These are phyloP conservation scores for Thamnophis elegans DNA, from an alignment of 2,797 vertebrate genomes.

Conservation along the genomic window DNA sequence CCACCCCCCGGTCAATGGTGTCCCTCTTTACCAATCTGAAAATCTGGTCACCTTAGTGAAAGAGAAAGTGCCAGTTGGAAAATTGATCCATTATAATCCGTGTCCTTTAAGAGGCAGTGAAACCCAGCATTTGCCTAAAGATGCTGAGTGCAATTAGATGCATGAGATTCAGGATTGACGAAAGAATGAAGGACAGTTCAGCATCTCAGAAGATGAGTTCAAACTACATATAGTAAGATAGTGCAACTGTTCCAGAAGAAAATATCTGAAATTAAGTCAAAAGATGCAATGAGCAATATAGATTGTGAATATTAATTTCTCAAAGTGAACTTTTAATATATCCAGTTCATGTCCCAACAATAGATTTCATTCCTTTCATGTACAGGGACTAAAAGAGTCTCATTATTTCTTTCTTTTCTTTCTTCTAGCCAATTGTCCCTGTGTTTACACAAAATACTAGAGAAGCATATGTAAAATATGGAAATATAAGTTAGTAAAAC, in stretches of 20 bases:
- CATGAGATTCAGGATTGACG: no score
- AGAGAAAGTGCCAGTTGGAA: background rate
- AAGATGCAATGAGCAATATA: background rate
- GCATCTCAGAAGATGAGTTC: background rate
- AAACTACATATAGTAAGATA: background rate
- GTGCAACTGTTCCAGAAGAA: background rate
- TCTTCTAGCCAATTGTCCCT: constrained; percentile 3
- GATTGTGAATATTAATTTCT: background rate
- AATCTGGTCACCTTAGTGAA: no score
- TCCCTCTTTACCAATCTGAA: no score
- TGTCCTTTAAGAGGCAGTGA: no score
- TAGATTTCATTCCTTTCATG: background rate
- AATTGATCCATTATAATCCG: no score
- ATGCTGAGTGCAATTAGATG: background rate
- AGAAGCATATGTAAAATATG: background rate
- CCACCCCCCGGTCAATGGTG: no score
- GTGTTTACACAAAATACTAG: background rate
- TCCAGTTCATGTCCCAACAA: background rate
- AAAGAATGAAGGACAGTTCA: no score
- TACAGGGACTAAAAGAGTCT: background rate
- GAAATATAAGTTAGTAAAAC: background rate
- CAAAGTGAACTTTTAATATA: background rate
- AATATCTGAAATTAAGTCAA: background rate
- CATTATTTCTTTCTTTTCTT: background rate
- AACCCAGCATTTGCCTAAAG: no score